phyloP scores from a whole-genome alignment of 2,888 invertebrate species.

The Lingula anatina region DNA sequence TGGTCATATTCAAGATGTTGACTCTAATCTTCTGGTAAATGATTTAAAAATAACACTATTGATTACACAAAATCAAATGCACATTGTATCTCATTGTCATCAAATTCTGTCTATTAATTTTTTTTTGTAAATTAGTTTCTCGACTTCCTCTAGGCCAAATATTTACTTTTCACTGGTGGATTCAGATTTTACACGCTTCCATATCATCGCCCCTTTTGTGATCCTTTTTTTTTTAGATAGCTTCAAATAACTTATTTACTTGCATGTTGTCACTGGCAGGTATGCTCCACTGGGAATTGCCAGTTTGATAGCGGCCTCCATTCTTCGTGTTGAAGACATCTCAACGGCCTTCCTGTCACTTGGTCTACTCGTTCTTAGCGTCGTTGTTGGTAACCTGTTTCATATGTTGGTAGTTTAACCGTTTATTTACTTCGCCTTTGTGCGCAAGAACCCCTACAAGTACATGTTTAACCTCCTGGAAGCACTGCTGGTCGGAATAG shows the following conservation, averaged over 20 bases:
- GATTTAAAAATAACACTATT: no score
- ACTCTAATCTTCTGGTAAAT: slow-evolving; percentile 23
- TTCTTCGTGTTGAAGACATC: slow-evolving; percentile 17
- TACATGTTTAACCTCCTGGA: slow-evolving; percentile 22
- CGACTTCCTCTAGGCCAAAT: no score
- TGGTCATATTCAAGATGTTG: slow-evolving; percentile 19
- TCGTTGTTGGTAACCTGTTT: slow-evolving; percentile 19
- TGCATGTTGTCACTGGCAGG: slow-evolving; percentile 11
- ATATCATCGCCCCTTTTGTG: background rate
- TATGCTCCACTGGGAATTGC: slow-evolving; percentile 31
- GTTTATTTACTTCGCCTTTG: slow-evolving; percentile 15
- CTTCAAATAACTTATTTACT: background rate
- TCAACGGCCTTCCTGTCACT: slow-evolving; percentile 19
- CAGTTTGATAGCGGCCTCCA: slow-evolving; percentile 24
- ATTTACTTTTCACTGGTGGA: no score
- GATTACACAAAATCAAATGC: no score
- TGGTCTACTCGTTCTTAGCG: slow-evolving; percentile 22
- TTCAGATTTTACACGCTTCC: background rate
- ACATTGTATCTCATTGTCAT: no score
- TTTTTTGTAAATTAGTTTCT: no score
- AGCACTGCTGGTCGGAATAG: slow-evolving; percentile 23
- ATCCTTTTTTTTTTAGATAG: background rate
- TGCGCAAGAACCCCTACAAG: slow-evolving; percentile 20
- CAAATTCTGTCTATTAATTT: no score
- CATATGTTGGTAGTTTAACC: slow-evolving; percentile 24